Percentiles rank a stretch among this genome's conserved stretches.
Conservation (phyloP, 2,113 vertebrate genomes). For the Myocastor coypus region DNA sequence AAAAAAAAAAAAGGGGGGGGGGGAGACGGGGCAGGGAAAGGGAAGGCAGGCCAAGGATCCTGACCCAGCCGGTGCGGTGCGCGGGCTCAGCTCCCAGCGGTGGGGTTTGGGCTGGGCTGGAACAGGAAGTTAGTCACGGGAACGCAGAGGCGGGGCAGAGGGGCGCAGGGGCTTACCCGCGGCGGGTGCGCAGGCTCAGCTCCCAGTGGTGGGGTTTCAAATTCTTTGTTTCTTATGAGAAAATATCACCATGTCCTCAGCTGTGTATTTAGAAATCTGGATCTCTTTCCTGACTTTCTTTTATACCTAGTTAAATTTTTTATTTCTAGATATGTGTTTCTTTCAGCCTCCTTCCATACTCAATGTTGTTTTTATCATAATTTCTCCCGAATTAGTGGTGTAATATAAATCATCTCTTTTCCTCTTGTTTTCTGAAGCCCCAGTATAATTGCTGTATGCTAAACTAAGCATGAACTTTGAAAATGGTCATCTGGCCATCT, state of each 20-base stretch:
- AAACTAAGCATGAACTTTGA: neutral
- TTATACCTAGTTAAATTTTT: neutral
- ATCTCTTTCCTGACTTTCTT: neutral
- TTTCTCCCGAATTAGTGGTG: neutral
- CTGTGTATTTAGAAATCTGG: neutral
- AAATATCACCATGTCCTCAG: neutral
- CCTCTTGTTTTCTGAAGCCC: neutral
- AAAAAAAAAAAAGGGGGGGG: too few relatives aligned
- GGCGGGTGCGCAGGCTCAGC: too few relatives aligned
- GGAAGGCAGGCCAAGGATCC: too few relatives aligned
- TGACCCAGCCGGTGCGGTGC: too few relatives aligned
- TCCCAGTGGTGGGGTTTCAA: too few relatives aligned
- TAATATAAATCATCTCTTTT: neutral
- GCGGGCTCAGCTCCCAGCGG: too few relatives aligned
- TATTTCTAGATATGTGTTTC: conserved; percentile 9
- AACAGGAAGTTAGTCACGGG: too few relatives aligned
- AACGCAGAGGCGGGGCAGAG: too few relatives aligned
- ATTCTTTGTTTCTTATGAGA: conserved; percentile 10
- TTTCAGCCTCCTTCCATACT: neutral
- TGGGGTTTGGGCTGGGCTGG: too few relatives aligned
- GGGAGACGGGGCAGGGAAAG: too few relatives aligned
- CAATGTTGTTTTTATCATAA: neutral
- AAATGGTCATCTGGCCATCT: neutral
- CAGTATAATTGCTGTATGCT: neutral
- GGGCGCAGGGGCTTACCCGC: too few relatives aligned